phyloP scores from a whole-genome alignment of 2,888 invertebrate genomes.

The Ditylenchus weischeri region DNA sequence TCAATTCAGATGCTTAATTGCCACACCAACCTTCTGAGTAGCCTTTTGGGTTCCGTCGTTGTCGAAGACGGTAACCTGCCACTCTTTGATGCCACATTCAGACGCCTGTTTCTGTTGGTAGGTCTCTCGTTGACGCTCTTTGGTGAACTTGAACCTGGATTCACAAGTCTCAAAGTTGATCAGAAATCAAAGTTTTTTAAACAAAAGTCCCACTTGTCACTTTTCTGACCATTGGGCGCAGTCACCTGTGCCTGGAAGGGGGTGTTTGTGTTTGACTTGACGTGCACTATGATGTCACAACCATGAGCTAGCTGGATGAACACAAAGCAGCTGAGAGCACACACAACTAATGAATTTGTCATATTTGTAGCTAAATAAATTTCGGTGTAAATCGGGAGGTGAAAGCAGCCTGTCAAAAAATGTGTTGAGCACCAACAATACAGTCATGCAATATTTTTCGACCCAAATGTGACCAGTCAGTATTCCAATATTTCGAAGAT shows the following conservation, averaged over 20 bases:
- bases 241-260: slow-evolving; percentile 53
- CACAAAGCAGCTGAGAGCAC: too few relatives aligned
- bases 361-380: too few relatives aligned
- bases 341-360: too few relatives aligned
- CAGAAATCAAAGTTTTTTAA: slow-evolving; percentile 8
- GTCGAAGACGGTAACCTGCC: slow-evolving; percentile 49
- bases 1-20: background rate
- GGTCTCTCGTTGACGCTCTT: slow-evolving; percentile 48
- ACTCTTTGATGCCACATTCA: slow-evolving; percentile 51
- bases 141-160: slow-evolving; percentile 49
- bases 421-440: too few relatives aligned
- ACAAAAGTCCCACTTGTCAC: slow-evolving; percentile 48
- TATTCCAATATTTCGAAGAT: too few relatives aligned
- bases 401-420: too few relatives aligned
- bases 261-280: slow-evolving; percentile 54
- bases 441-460: too few relatives aligned
- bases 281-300: slow-evolving; percentile 56
- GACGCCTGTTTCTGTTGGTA: slow-evolving; percentile 54
- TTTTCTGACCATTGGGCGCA: slow-evolving; percentile 54
- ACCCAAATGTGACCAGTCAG: too few relatives aligned
- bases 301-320: slow-evolving; percentile 1
- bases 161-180: slow-evolving; percentile 1
- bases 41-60: slow-evolving; percentile 37
- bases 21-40: slow-evolving; percentile 22
- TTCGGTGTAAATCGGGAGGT: too few relatives aligned